A percentile compares a stretch with the other conserved stretches of the same genome.
phyloP scores from a whole-genome alignment of 37 sponge, comb jelly and placozoan genomes.

The Aplysina aerophoba region DNA sequence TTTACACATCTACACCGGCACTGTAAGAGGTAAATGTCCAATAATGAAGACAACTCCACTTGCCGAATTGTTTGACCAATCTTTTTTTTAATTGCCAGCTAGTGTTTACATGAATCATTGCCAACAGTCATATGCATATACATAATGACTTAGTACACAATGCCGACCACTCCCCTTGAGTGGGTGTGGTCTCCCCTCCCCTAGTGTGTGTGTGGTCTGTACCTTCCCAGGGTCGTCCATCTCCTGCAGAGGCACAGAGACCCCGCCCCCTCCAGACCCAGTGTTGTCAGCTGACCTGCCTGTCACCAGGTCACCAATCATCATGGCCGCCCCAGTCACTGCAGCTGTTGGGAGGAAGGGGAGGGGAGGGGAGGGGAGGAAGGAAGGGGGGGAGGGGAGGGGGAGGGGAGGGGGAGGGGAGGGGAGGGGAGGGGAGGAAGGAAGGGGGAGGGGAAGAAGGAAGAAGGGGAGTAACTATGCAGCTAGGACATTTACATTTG shows the following conservation, averaged over 20 bases:
- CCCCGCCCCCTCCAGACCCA: constrained; percentile 1
- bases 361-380: background rate
- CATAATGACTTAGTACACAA: too few relatives aligned
- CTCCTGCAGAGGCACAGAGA: constrained; percentile 39
- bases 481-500: background rate
- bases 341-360: background rate
- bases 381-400: background rate
- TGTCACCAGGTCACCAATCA: constrained; percentile 84
- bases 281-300: constrained; percentile 50
- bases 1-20: too few relatives aligned
- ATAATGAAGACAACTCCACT: too few relatives aligned
- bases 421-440: background rate
- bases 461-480: background rate
- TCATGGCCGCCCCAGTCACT: constrained; percentile 68
- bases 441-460: background rate
- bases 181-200: background rate
- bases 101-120: too few relatives aligned
- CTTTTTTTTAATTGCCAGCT: too few relatives aligned
- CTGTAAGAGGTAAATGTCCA: too few relatives aligned
- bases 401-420: background rate
- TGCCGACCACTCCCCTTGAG: too few relatives aligned
- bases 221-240: constrained; percentile 60
- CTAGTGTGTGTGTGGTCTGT: too few relatives aligned
- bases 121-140: constrained; percentile 1
- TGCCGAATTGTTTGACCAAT: too few relatives aligned